Evolutionary conservation across 2,888 invertebrate species (phyloP), one percentile per base, ranked within the genome.

Genomic region (Nomada ferruginata): DNA sequence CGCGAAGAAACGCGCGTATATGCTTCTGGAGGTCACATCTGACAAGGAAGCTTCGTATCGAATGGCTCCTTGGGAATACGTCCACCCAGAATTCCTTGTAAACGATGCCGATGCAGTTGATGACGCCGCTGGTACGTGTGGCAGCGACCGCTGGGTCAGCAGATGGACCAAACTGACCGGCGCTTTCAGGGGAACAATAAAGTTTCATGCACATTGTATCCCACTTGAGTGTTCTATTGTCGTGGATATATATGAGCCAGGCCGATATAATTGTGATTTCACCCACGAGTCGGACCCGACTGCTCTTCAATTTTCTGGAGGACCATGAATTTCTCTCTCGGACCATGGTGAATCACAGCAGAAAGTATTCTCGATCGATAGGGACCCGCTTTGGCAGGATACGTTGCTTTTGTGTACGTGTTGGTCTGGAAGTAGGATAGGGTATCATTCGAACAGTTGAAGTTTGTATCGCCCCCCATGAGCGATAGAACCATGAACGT

Each of bases 111-210:
- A 89, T 88, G 90, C 89, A 88, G 89, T 90, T 89, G 89, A 91
- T 89, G 90, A 90, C 86, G 85, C 80, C 83, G 82, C 82, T 72
- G 79, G 84, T 85, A 80, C 83, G 79, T 79, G 82, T 79, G 82
- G 78, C 86, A 85, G 88, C 89, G 87, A 89, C 79, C 87, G 92
- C 93, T 91, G 86, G 91, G 88, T 92, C 92, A 93, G 93, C 93
- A 93, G 93, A 93, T 93, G 93, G 92, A 92, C 92, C 91, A 85
- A 88, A 92, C 92, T 92, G 92, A 92, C 93, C 92, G 85, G 85
- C 83, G 91, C 90, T 91, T 91, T 92, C 90, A 90, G 86, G 90
- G 90, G 91, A 89, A 92, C 92, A 92, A 93, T 92, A 92, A 93
- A 91, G 85, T 90, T 80, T 89, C 91, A 87, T 90, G 89, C 88